Percentiles rank a stretch among this genome's conserved stretches.
Conservation (phyloP, 2,888 invertebrate species). For the Baronia brevicornis region DNA sequence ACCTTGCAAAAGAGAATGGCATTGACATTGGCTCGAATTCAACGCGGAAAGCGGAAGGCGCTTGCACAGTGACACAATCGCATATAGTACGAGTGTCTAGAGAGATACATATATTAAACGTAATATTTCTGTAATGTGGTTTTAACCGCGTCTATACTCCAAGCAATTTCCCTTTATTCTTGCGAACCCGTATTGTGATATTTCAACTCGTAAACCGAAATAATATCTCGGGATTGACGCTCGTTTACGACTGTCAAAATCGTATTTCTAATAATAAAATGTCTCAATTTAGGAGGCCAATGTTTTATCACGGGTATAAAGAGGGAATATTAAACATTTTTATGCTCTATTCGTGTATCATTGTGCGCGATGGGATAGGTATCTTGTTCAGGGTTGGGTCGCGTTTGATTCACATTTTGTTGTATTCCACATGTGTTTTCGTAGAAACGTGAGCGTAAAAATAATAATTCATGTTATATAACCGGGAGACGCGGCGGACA, state of each 20-base stretch:
- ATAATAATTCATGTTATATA: constrained; percentile 51
- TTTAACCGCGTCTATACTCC: constrained; percentile 1
- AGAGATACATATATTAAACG: too few species aligned
- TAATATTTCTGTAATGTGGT: too few species aligned
- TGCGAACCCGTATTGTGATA: constrained; percentile 44
- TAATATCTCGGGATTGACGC: constrained; percentile 55
- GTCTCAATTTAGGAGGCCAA: constrained; percentile 66
- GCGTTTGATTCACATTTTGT: constrained; percentile 16
- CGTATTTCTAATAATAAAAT: constrained; percentile 73
- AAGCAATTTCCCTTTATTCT: constrained; percentile 28
- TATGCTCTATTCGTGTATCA: constrained; percentile 46
- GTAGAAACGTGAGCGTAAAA: constrained; percentile 37
- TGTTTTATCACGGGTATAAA: constrained; percentile 65
- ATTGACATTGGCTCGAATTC: constrained; percentile 61
- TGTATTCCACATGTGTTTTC: constrained; percentile 25
- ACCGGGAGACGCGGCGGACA: constrained; percentile 36
- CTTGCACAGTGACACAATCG: background rate
- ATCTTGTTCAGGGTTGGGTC: constrained; percentile 26
- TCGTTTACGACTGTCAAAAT: constrained; percentile 68
- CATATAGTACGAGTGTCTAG: too few species aligned
- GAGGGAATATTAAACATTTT: constrained; percentile 54
- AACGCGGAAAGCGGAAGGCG: constrained; percentile 52
- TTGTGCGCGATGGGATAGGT: constrained; percentile 40
- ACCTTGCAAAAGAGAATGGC: constrained; percentile 57
- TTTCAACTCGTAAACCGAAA: constrained; percentile 60